phyloP scores from a whole-genome alignment of 1,140 invertebrate species.

The Acyrthosiphon pisum region DNA sequence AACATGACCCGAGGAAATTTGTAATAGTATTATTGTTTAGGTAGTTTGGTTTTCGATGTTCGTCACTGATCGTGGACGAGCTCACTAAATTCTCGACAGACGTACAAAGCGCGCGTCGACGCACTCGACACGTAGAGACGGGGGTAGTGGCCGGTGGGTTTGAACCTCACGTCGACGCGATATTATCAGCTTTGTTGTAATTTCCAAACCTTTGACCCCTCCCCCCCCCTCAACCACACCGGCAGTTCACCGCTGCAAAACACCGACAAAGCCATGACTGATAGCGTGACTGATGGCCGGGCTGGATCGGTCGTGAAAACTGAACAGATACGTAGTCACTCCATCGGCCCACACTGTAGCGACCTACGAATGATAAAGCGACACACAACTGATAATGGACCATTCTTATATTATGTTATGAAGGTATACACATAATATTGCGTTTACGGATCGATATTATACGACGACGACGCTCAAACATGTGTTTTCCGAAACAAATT shows the following conservation, averaged over 20 bases:
- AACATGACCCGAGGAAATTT: not conserved
- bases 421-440: too few relatives aligned
- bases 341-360: not conserved
- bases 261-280: not conserved
- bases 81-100: not conserved
- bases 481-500: not conserved
- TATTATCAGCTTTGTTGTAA: not conserved
- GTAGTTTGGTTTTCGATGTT: not conserved
- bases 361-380: not conserved
- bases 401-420: too few relatives aligned
- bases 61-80: not conserved
- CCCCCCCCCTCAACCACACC: too few relatives aligned
- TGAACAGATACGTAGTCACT: not conserved
- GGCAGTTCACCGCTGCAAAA: not conserved
- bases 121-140: too few relatives aligned
- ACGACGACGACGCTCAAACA: not conserved
- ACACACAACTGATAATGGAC: not conserved
- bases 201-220: not conserved
- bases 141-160: not conserved
- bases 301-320: not conserved
- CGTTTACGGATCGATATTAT: too few relatives aligned
- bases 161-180: too few relatives aligned
- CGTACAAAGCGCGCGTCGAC: not conserved
- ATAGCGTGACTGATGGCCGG: too few relatives aligned
- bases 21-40: not conserved